Base-by-base conservation (phyloP, 2,797 vertebrate species). In the Phyllotis vaccarum region DNA sequence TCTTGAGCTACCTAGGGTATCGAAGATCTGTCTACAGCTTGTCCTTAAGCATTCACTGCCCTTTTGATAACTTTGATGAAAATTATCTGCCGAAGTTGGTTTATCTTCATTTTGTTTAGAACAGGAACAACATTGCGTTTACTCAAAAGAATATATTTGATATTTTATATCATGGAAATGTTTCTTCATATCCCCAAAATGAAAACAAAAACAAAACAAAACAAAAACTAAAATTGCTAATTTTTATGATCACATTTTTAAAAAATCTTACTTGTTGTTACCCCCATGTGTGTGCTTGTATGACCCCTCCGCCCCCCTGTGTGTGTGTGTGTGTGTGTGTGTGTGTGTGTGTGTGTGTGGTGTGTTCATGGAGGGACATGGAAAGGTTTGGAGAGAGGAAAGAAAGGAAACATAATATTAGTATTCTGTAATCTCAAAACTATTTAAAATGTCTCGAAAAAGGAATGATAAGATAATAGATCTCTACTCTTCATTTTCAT, bases 21-120 rank as follows among this genome's bases (percentile, higher is more conserved):
- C 89, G 79, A 94, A 76, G 27, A 52, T 62, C 34, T 49, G 11
- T 78, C 11, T 10, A 81, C 22, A 68, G 68, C 24, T 82, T 76
- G 80, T 81, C 19, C 43, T 94, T 64, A 86, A 40, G 9, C 49
- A 52, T 29, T 79, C 37, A 40, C 24, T 94, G 27, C 1, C 56
- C 89, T 54, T 90, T 81, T 92, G 34, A 83, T 56, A 21, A 76
- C 37, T 5, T 81, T 95, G 40, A 66, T 87, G 37, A 72, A n/a
- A 79, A 72, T 46, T 82, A 37, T 74, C 37, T 82, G 27, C 75
- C 34, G 78, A 17, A 56, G 9, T 62, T 81, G 34, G 2, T 54
- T 96, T 66, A 82, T 72, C 21, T 0, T 49, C 16, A 34, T 62
- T 56, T 2, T 56, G 0, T 90, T 46, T n/a, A 43, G 31, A 72